Evolutionary conservation across 1,140 invertebrate genomes (phyloP).

Genomic region (Anastrepha ludens): DNA sequence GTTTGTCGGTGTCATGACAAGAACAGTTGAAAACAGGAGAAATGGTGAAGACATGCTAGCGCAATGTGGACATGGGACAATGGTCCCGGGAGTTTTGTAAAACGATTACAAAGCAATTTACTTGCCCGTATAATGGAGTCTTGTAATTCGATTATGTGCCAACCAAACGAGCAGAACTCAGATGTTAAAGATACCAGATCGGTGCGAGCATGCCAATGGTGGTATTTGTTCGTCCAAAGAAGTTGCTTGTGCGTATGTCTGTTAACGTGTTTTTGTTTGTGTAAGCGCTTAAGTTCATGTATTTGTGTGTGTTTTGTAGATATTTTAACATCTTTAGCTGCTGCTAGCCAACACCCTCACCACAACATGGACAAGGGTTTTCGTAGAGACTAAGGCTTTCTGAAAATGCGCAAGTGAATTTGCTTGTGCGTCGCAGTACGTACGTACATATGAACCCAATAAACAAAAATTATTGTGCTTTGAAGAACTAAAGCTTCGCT

Average conservation of each 20-base stretch:
- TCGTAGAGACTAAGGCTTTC: neutral
- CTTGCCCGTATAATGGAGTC: slow-evolving; percentile 56
- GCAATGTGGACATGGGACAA: slow-evolving; percentile 37
- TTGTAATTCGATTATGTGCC: slow-evolving; percentile 55
- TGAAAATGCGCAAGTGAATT: neutral
- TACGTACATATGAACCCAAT: neutral
- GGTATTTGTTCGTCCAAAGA: neutral
- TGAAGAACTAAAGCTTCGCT: neutral
- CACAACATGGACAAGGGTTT: neutral
- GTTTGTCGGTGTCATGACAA: too few species aligned
- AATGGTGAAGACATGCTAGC: neutral
- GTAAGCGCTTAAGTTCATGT: neutral
- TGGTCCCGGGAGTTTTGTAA: slow-evolving; percentile 58
- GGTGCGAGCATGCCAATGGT: neutral
- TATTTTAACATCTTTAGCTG: neutral
- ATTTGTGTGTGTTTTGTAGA: neutral
- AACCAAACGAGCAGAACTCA: slow-evolving; percentile 18
- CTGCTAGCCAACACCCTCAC: neutral
- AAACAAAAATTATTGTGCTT: neutral
- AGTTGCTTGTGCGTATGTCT: neutral
- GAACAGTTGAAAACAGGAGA: too few species aligned
- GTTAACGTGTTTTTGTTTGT: neutral
- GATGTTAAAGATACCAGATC: slow-evolving; percentile 31
- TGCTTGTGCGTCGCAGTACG: neutral
- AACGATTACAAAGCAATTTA: slow-evolving; percentile 59